phyloP scores from a whole-genome alignment of 2,888 invertebrate species.

The Clivina fossor region DNA sequence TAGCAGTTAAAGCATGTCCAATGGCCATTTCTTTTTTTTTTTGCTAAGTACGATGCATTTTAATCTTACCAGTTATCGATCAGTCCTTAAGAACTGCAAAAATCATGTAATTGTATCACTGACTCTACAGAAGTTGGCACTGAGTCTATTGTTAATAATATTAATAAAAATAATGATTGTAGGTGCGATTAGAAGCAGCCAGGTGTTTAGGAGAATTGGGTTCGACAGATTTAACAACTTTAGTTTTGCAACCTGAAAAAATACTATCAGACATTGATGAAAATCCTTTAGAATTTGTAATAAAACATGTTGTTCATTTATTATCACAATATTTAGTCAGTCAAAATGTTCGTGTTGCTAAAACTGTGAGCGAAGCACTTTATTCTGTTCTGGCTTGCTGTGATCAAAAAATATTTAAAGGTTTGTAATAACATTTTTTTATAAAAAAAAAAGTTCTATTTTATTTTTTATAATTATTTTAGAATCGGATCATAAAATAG shows the following conservation, averaged over 20 bases:
- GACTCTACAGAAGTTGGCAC: too few relatives aligned
- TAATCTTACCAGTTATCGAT: too few relatives aligned
- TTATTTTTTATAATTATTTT: neutral
- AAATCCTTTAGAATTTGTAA: constrained; percentile 56
- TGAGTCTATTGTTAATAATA: too few relatives aligned
- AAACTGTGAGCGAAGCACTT: constrained; percentile 59
- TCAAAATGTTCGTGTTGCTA: constrained; percentile 58
- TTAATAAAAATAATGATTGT: constrained; percentile 42
- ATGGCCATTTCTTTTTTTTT: too few relatives aligned
- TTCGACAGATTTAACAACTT: constrained; percentile 68
- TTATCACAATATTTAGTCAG: constrained; percentile 61
- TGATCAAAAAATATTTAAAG: constrained; percentile 47
- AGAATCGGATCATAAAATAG: neutral
- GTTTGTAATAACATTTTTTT: too few relatives aligned
- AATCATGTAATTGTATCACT: too few relatives aligned
- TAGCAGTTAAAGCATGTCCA: too few relatives aligned
- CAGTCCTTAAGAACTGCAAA: too few relatives aligned
- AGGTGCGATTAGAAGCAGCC: constrained; percentile 67
- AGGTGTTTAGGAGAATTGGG: constrained; percentile 79
- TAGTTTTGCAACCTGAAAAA: constrained; percentile 63
- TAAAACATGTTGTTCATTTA: constrained; percentile 53
- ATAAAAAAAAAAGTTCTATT: too few relatives aligned
- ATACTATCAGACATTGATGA: constrained; percentile 48
- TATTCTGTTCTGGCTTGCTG: constrained; percentile 57
- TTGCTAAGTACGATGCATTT: too few relatives aligned